These are phyloP conservation scores for Bos javanicus DNA, from an alignment of 2,113 vertebrate genomes.

Conservation along the genomic window DNA sequence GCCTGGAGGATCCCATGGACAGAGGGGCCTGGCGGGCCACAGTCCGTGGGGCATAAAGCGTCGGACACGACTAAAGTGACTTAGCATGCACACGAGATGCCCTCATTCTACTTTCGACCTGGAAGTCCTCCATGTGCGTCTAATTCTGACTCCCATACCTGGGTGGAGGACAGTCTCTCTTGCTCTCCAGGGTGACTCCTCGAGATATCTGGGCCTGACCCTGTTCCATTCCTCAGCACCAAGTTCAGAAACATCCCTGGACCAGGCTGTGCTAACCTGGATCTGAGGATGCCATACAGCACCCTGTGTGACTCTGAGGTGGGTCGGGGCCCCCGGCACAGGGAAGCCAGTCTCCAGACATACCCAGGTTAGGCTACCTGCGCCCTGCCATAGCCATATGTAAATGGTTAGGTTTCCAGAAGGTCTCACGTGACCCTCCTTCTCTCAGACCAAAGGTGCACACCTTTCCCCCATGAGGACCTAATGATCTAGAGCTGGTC, in stretches of 20 bases:
- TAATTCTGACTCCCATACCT: not conserved
- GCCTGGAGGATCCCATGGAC: not conserved
- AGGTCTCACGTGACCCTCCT: not conserved
- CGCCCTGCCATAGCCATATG: too few relatives aligned
- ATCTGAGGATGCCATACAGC: not conserved
- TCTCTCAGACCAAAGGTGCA: not conserved
- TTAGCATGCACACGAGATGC: not conserved
- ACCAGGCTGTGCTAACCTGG: not conserved
- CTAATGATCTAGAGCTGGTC: not conserved
- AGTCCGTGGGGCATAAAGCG: not conserved
- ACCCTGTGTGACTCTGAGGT: not conserved
- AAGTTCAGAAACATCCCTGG: not conserved
- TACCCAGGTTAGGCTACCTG: not conserved
- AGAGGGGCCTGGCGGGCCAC: not conserved
- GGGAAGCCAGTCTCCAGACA: not conserved
- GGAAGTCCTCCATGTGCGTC: not conserved
- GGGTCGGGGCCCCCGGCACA: not conserved
- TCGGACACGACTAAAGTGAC: not conserved
- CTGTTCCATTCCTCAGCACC: not conserved
- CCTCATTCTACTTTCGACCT: not conserved
- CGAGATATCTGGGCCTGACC: not conserved
- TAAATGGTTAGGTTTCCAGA: not conserved
- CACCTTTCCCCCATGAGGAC: not conserved
- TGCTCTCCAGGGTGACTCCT: not conserved
- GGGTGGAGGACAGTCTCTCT: not conserved